These are phyloP conservation scores for Plectropomus leopardus DNA, from an alignment of 2,113 vertebrate species.

Conservation along the genomic window DNA sequence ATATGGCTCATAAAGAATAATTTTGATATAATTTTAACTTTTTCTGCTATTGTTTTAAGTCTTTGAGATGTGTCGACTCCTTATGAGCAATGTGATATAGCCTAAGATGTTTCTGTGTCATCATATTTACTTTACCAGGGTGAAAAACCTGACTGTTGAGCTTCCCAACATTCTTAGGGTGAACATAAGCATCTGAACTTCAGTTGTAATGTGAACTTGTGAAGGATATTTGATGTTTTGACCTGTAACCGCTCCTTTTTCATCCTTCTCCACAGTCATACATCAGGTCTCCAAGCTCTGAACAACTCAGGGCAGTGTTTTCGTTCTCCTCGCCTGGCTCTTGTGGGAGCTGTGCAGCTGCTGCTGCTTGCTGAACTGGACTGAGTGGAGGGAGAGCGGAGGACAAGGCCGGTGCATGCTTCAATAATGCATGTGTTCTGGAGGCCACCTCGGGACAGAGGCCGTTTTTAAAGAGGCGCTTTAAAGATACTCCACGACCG, in stretches of 20 bases:
- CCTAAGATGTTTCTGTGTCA: neutral
- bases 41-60: neutral
- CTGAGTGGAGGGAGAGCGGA: constrained; percentile 47
- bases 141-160: neutral
- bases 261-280: constrained; percentile 15
- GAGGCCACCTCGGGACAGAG: constrained; percentile 72
- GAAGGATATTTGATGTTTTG: constrained; percentile 8
- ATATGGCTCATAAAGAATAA: neutral
- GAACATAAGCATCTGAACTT: constrained; percentile 13
- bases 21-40: neutral
- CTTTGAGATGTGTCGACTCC: neutral
- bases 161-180: neutral
- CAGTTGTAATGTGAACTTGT: constrained; percentile 7
- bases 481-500: constrained; percentile 60
- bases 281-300: constrained; percentile 42
- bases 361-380: constrained; percentile 67
- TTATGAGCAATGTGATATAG: neutral
- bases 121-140: neutral
- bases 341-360: constrained; percentile 47
- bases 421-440: constrained; percentile 77
- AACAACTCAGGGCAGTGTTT: constrained; percentile 32
- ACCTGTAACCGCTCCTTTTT: constrained; percentile 28
- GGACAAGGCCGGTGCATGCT: constrained; percentile 54
- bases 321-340: constrained; percentile 20
- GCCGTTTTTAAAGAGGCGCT: constrained; percentile 71